phyloP scores from a whole-genome alignment of 2,797 vertebrate genomes.

The Aselliscus stoliczkanus region DNA sequence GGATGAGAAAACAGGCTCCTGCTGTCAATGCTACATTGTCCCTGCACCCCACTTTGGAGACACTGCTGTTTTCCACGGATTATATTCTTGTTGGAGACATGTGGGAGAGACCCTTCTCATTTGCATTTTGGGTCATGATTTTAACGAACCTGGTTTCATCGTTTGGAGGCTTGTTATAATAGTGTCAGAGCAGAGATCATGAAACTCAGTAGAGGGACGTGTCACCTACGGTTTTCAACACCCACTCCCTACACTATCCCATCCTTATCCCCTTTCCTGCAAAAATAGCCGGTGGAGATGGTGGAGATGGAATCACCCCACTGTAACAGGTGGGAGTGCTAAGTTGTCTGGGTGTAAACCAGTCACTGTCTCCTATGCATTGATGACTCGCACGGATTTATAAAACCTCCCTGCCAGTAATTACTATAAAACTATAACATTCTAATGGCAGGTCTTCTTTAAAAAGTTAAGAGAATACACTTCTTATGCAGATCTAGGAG shows the following conservation, averaged over 20 bases:
- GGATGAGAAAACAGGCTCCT: neutral
- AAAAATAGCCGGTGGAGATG: neutral
- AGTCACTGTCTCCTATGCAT: accelerated
- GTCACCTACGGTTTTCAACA: neutral
- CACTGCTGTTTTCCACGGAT: neutral
- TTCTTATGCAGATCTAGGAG: neutral
- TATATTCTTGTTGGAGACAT: neutral
- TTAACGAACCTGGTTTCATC: neutral
- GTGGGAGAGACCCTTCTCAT: neutral
- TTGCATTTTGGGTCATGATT: neutral
- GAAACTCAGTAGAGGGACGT: neutral
- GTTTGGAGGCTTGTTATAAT: neutral
- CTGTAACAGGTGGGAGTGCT: neutral
- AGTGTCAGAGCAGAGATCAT: neutral
- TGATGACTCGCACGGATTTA: neutral
- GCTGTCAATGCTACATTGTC: neutral
- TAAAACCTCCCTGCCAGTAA: neutral
- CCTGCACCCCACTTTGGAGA: too few species aligned
- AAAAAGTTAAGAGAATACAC: neutral
- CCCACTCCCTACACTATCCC: neutral
- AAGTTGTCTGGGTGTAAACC: neutral
- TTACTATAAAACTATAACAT: neutral
- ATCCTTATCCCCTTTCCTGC: neutral
- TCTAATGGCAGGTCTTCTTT: neutral
- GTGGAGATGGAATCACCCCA: neutral